These are phyloP conservation scores for Willowsia nigromaculata DNA, from an alignment of 2,888 invertebrate genomes.

Conservation along the genomic window DNA sequence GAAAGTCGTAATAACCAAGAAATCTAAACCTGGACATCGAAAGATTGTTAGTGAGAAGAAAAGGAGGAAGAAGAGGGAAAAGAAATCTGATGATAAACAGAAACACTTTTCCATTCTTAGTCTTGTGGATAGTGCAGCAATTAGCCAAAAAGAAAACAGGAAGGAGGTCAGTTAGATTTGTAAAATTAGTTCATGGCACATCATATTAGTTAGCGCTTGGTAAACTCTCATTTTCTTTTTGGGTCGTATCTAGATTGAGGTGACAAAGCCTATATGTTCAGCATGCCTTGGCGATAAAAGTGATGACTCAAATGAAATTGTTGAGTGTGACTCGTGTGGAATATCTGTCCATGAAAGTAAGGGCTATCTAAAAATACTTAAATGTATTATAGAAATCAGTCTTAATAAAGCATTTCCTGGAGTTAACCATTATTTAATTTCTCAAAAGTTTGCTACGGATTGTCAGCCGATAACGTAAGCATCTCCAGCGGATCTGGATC, in stretches of 20 bases:
- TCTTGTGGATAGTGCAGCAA: constrained; percentile 19
- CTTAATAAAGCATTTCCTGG: constrained; percentile 25
- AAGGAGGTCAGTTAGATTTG: constrained; percentile 61
- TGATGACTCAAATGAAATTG: constrained; percentile 96
- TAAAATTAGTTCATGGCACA: not conserved
- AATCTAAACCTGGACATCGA: constrained; percentile 37
- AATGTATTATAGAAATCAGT: not conserved
- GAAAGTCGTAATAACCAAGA: constrained; percentile 26
- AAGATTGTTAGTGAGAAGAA: constrained; percentile 10
- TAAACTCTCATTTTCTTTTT: constrained; percentile 8
- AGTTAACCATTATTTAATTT: not conserved
- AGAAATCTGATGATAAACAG: constrained; percentile 17
- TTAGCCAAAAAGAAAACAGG: constrained; percentile 69
- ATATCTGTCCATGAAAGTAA: constrained; percentile 96
- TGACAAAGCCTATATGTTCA: constrained; percentile 88
- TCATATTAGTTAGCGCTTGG: not conserved
- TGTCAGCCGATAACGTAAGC: constrained; percentile 91
- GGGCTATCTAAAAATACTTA: not conserved
- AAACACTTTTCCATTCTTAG: constrained; percentile 51
- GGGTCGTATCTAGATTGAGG: constrained; percentile 79
- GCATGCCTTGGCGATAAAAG: constrained; percentile 96
- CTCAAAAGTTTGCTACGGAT: constrained; percentile 90
- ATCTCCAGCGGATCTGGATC: constrained; percentile 93
- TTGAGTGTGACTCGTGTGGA: constrained; percentile 98
- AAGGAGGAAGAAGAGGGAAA: constrained; percentile 43